Base-by-base conservation (phyloP, 2,113 vertebrate genomes). In the Axis porcinus region DNA sequence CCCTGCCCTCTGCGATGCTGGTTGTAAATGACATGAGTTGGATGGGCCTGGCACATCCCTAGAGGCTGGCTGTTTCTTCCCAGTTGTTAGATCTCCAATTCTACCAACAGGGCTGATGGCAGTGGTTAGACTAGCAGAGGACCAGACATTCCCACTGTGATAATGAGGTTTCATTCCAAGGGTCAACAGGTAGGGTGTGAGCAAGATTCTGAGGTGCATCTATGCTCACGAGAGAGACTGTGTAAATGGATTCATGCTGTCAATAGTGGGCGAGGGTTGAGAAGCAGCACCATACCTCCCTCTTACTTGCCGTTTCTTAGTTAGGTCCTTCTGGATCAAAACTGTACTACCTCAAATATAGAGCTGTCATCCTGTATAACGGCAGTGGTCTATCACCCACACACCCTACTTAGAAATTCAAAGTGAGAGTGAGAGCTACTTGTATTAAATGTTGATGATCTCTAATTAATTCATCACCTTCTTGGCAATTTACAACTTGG, bases 391-490 rank as follows among this genome's bases (percentile, higher is more conserved):
- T 96, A 19, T 93, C 45, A 79, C 45, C 33, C 55, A 67, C 8
- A 89, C 2, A 50, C 5, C 7, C 10, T 76, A 21, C 33, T 74
- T 55, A 79, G 36, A 93, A 67, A 96, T 85, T 74, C 28, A 60
- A 89, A 74, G 82, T 89, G 85, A 97, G 50, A 76, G 27, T 89
- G 60, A 89, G 91, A 95, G 76, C 67, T 94, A 25, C 33, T 96
- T 74, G 55, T 83, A 57, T 88, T 74, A 91, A 96, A 92, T 93
- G 30, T n/a, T 97, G 91, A 86, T 86, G 19, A 86, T 95, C 86
- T 97, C 28, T 97, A 95, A 94, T 54, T 76, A 92, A 94, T 83
- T 92, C 60, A 89, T 92, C 54, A 89, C 33, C 40, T 94, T 95
- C 55, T 33, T 13, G 74, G 43, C 57, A 95, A 91, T 93, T 97